Percentiles rank a stretch among this genome's conserved stretches.
Evolutionary conservation across 64 coral and sea anemone genomes (phyloP).

Genomic region (Trachythela sp.): DNA sequence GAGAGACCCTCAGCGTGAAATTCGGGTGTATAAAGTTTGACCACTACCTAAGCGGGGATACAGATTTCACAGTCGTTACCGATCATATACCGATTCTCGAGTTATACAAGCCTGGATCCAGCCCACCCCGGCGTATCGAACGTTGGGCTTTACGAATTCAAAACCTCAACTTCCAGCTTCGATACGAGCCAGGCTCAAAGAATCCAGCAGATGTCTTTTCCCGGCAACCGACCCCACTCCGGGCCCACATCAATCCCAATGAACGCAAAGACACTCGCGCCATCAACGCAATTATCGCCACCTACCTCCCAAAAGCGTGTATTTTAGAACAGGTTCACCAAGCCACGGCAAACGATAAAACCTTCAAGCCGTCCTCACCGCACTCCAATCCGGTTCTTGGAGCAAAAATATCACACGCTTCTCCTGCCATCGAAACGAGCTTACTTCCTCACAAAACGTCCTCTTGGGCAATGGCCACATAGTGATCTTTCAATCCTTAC

Average conservation of each 20-base stretch:
- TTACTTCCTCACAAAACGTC: not conserved
- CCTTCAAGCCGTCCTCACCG: not conserved
- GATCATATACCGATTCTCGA: constrained; percentile 28
- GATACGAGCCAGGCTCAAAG: constrained; percentile 19
- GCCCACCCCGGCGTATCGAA: constrained; percentile 23
- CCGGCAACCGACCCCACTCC: not conserved
- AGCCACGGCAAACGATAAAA: not conserved
- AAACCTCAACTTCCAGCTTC: not conserved
- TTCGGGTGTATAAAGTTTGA: constrained; percentile 30
- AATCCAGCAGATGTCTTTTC: constrained; percentile 42
- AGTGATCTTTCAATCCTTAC: not conserved
- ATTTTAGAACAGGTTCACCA: not conserved
- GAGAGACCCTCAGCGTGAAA: constrained; percentile 6
- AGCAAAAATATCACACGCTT: not conserved
- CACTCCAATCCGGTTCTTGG: not conserved
- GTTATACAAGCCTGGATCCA: constrained; percentile 9
- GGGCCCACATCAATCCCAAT: not conserved
- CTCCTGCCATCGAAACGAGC: not conserved
- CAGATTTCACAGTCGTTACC: constrained; percentile 16
- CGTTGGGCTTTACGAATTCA: constrained; percentile 32
- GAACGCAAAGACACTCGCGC: not conserved
- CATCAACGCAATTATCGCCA: not conserved
- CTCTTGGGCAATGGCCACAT: not conserved
- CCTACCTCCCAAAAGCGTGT: not conserved
- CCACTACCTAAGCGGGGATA: constrained; percentile 24